A percentile compares a stretch with the other conserved stretches of the same genome.
These are phyloP conservation scores for Micromussa lordhowensis DNA, from an alignment of 92 coral and sea anemone genomes.

Conservation along the genomic window DNA sequence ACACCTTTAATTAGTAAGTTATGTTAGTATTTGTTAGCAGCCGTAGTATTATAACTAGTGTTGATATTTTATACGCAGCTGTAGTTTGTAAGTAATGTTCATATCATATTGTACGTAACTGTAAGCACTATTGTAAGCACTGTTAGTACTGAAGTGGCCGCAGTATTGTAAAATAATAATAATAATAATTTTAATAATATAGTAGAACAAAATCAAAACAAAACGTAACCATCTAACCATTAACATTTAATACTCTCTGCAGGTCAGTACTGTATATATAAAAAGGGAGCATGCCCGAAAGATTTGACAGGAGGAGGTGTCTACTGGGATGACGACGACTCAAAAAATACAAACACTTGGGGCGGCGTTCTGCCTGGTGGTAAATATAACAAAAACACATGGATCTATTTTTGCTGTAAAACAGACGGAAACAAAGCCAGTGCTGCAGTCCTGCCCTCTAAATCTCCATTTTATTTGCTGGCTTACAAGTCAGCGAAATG, in stretches of 20 bases:
- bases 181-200: no score
- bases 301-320: constrained; percentile 21
- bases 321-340: constrained; percentile 60
- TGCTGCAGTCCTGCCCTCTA: constrained; percentile 56
- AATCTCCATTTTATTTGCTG: constrained; percentile 67
- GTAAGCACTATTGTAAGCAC: no score
- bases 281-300: constrained; percentile 6
- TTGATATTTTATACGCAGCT: no score
- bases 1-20: no score
- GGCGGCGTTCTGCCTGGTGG: constrained; percentile 61
- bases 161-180: no score
- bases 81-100: no score
- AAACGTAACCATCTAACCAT: neutral
- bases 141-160: no score
- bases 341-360: neutral
- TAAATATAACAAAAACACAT: constrained; percentile 5
- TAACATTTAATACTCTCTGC: neutral
- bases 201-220: no score
- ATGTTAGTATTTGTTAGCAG: no score
- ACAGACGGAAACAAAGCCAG: constrained; percentile 45
- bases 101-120: no score
- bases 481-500: constrained; percentile 69
- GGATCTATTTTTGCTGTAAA: constrained; percentile 58
- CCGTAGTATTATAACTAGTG: no score
- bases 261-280: constrained; percentile 69